These are phyloP conservation scores for Oxytorus armatus DNA, from an alignment of 2,888 invertebrate genomes.

Conservation along the genomic window DNA sequence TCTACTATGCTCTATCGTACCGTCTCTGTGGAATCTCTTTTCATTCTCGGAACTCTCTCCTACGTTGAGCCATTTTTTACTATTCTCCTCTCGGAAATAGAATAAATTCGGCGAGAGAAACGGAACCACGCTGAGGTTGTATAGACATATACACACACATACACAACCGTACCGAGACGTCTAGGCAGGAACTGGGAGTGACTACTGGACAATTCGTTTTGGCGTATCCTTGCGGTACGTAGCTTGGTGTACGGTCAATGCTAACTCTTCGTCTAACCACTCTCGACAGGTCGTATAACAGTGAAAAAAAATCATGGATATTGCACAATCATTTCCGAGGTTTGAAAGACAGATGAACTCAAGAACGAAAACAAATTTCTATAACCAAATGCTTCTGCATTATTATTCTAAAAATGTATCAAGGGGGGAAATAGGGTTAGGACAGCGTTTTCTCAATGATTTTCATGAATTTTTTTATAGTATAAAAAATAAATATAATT, in stretches of 20 bases:
- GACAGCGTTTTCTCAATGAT: too few relatives aligned
- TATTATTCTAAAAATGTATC: too few relatives aligned
- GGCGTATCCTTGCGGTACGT: not conserved
- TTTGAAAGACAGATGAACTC: too few relatives aligned
- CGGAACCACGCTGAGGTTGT: conserved; percentile 18
- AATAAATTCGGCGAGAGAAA: conserved; percentile 51
- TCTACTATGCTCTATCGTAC: conserved; percentile 1
- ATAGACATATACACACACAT: not conserved
- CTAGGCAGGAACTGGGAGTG: conserved; percentile 7
- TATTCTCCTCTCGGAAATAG: conserved; percentile 36
- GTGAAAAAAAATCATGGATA: not conserved
- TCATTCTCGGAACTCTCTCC: conserved; percentile 8
- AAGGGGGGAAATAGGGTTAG: too few relatives aligned
- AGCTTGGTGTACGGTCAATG: not conserved
- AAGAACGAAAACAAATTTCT: not conserved
- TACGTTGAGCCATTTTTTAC: conserved; percentile 21
- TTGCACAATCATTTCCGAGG: too few relatives aligned
- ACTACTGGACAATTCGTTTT: conserved; percentile 23
- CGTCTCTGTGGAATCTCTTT: not conserved
- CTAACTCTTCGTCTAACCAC: conserved; percentile 5
- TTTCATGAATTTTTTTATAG: too few relatives aligned
- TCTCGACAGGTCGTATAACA: not conserved
- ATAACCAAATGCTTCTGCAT: not conserved
- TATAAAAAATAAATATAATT: too few relatives aligned
- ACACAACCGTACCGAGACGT: conserved; percentile 11